phyloP scores from a whole-genome alignment of 2,797 vertebrate genomes.

The Bradypus variegatus region DNA sequence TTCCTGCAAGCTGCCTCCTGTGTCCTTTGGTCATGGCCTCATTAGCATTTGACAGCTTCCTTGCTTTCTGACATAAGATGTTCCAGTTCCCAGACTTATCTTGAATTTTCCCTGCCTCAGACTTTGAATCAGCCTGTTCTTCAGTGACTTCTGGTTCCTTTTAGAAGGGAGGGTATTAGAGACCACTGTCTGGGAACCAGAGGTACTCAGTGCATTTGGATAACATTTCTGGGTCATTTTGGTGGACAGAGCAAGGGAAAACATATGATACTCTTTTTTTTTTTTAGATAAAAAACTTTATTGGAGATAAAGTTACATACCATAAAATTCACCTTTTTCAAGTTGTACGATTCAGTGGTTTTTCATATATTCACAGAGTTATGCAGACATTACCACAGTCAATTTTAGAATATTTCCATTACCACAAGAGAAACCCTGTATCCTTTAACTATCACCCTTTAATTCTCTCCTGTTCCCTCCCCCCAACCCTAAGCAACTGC shows the following conservation, averaged over 20 bases:
- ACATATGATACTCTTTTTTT: background rate
- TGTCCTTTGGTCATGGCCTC: background rate
- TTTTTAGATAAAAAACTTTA: background rate
- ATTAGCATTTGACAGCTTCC: background rate
- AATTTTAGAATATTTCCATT: too few species aligned
- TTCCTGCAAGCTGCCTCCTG: background rate
- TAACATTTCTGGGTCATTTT: background rate
- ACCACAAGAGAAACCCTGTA: too few species aligned
- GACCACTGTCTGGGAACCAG: background rate
- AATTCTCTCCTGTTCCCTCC: too few species aligned
- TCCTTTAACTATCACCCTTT: background rate
- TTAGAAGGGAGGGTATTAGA: background rate
- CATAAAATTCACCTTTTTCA: too few species aligned
- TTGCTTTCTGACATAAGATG: too few species aligned
- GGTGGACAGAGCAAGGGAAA: background rate
- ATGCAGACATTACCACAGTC: too few species aligned
- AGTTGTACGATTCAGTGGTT: too few species aligned
- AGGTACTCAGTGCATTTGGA: background rate
- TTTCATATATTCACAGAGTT: too few species aligned
- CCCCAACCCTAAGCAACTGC: too few species aligned
- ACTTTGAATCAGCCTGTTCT: background rate
- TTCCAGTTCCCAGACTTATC: too few species aligned
- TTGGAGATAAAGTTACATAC: background rate
- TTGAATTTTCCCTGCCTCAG: too few species aligned
- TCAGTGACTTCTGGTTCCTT: background rate